phyloP scores from a whole-genome alignment of 2,113 vertebrate genomes.

The Anas platyrhynchos region DNA sequence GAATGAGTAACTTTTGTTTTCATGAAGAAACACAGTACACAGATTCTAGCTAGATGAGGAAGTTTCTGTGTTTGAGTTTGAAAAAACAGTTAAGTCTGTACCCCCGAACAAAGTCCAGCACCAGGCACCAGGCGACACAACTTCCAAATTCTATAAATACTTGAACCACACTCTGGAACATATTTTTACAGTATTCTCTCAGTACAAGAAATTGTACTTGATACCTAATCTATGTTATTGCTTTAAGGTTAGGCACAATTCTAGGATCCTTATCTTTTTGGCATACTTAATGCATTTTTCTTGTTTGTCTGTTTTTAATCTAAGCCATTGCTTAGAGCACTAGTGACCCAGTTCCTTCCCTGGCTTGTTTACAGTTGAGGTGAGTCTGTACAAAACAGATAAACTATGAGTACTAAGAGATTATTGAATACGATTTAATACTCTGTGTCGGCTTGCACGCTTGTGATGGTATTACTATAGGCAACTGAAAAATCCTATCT shows the following conservation, averaged over 20 bases:
- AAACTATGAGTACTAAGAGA: neutral
- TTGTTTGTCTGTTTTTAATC: neutral
- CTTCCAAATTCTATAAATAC: slow-evolving; percentile 4
- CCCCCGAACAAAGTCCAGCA: neutral
- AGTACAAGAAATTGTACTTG: neutral
- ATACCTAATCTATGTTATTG: neutral
- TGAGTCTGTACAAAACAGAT: neutral
- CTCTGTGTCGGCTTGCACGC: neutral
- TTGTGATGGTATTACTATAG: neutral
- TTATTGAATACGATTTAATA: neutral
- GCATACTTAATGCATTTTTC: neutral
- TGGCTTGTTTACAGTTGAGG: neutral
- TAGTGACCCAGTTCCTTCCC: neutral
- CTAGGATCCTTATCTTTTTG: neutral
- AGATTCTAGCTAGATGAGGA: neutral
- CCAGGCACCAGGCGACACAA: neutral
- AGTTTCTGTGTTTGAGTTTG: neutral
- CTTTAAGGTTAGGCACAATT: neutral
- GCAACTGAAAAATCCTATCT: neutral
- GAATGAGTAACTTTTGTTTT: neutral
- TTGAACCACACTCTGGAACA: neutral
- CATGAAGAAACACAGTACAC: neutral
- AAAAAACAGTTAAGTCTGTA: neutral
- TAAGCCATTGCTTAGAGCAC: neutral
- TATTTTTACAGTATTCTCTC: neutral